Base-by-base conservation (phyloP, 2,888 invertebrate genomes). In the Ectemnius continuus region DNA sequence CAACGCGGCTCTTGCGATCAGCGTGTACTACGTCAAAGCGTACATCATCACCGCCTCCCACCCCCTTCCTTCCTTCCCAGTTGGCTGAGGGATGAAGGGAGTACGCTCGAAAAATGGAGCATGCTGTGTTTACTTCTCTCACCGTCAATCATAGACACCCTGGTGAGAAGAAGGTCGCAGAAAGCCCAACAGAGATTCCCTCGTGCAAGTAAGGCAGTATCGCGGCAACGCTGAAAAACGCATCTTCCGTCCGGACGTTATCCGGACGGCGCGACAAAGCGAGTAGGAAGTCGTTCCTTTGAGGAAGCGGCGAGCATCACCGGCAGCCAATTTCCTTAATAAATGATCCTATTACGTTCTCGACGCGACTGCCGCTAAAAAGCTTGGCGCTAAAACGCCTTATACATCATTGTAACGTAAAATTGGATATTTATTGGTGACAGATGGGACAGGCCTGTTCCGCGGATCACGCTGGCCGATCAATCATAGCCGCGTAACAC, bases 401-500 rank as follows among this genome's bases (percentile, higher is more conserved):
- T 89, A 89, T 89, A 88, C 86, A 89, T 90, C 89, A 88, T 87
- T 85, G 87, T 84, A 88, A 90, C 86, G 86, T 88, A 90, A 90
- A 90, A 90, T 90, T 90, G 90, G 90, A 90, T 90, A 90, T 90
- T 90, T 90, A 90, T 90, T 89, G 89, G 89, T 88, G 90, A 90
- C 89, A 89, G 89, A 88, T 88, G 88, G 88, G 89, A 88, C 88
- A 85, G 81, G 88, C 87, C 87, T 83, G 86, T 87, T 88, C 86
- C 79, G 81, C 84, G 88, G 88, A 88, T 89, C 87, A 87, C 84
- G 84, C 82, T 68, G 80, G 81, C 84, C 86, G 86, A 90, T 90
- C 89, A 89, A 90, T 90, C 90, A 90, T 88, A 87, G 82, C 36
- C 36, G 36, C 85, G 87, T 85, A 85, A 87, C 85, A 84, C 85